A percentile compares a stretch with the other conserved stretches of the same genome.
phyloP scores from a whole-genome alignment of 2,888 invertebrate species.

The Pseudanteris insignis region DNA sequence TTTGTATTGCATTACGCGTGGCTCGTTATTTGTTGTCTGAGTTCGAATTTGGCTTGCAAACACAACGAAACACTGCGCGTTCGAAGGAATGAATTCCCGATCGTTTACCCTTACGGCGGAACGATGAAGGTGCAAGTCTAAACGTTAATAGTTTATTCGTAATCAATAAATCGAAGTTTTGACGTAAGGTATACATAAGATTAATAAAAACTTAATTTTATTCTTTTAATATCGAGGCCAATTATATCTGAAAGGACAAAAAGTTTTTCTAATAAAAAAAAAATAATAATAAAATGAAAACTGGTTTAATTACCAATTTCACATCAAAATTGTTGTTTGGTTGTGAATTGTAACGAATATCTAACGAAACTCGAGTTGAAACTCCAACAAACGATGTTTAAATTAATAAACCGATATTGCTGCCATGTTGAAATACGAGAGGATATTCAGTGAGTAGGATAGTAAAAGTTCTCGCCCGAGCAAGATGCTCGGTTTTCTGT shows the following conservation, averaged over 20 bases:
- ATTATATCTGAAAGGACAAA: no score
- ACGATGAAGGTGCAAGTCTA: conserved; percentile 69
- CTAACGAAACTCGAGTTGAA: conserved; percentile 32
- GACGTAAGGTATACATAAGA: no score
- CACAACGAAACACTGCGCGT: conserved; percentile 1
- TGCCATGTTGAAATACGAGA: conserved; percentile 55
- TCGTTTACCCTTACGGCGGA: conserved; percentile 70
- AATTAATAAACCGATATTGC: conserved; percentile 47
- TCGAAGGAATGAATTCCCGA: conserved; percentile 55
- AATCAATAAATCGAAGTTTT: no score
- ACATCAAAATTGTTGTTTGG: no score
- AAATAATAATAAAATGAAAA: no score
- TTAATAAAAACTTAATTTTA: no score
- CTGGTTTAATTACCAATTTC: no score
- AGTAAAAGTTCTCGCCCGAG: conserved; percentile 49
- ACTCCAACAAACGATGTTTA: conserved; percentile 36
- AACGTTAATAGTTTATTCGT: no score
- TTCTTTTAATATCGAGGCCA: no score
- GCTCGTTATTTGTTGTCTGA: conserved; percentile 12
- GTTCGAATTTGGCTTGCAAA: not conserved
- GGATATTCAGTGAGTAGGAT: conserved; percentile 45
- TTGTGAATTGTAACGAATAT: not conserved
- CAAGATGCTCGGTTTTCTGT: conserved; percentile 48
- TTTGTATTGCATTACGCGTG: conserved; percentile 8
- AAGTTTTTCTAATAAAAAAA: no score